These are phyloP conservation scores for Sepiola atlantica DNA, from an alignment of 2,888 invertebrate species.

Conservation along the genomic window DNA sequence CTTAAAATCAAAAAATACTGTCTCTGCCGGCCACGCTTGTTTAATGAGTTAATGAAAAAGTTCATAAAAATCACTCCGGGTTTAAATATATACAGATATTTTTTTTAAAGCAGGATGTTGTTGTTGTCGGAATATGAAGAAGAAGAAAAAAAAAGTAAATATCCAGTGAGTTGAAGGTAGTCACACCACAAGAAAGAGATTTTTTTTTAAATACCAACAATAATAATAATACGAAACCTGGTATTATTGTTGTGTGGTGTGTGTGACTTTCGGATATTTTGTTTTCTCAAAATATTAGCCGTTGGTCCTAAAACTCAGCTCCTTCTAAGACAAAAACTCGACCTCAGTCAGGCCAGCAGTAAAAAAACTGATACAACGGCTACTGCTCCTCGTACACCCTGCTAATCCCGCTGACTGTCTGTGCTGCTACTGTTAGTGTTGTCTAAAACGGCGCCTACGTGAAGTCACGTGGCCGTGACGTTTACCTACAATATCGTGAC, in stretches of 20 bases:
- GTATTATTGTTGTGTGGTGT: neutral
- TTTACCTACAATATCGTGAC: neutral
- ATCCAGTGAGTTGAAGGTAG: neutral
- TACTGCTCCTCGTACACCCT: conserved; percentile 42
- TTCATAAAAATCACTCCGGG: neutral
- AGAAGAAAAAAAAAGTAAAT: neutral
- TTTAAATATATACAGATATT: no score
- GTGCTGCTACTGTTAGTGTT: neutral
- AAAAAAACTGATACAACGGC: neutral
- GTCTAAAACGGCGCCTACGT: conserved; percentile 35
- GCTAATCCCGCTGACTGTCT: conserved; percentile 45
- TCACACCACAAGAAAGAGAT: neutral
- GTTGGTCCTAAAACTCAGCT: neutral
- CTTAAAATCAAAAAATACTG: neutral
- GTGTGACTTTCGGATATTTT: neutral
- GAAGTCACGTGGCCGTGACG: neutral
- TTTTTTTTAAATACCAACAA: no score
- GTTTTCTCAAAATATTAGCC: neutral
- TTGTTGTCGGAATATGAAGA: neutral
- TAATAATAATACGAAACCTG: neutral
- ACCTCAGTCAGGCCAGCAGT: conserved; percentile 33
- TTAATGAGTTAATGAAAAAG: neutral
- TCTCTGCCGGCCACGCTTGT: conserved; percentile 32
- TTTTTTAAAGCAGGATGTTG: neutral
- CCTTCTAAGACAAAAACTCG: neutral